Evolutionary conservation across 1,140 invertebrate genomes (phyloP).

Genomic region (Drosophila ercepeae): DNA sequence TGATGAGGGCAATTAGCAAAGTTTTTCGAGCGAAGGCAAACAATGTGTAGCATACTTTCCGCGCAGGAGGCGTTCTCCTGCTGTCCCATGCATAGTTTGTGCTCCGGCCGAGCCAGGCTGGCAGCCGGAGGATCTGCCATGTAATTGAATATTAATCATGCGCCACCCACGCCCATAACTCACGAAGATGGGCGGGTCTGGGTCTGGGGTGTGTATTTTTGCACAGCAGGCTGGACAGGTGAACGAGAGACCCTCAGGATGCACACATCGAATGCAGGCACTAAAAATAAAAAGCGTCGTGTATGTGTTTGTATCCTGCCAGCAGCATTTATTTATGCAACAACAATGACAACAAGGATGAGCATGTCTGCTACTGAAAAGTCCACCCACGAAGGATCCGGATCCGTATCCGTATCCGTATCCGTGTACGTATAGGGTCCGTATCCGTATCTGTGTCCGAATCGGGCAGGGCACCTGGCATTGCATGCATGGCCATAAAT

Average conservation of each 20-base stretch:
- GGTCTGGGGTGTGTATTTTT: constrained; percentile 4
- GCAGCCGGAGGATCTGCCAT: constrained; percentile 40
- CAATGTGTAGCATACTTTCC: constrained; percentile 29
- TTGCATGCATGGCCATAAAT: constrained; percentile 69
- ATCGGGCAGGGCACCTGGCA: constrained; percentile 28
- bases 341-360: constrained; percentile 54
- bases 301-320: constrained; percentile 24
- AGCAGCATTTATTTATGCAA: constrained; percentile 60
- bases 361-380: constrained; percentile 11
- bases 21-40: constrained; percentile 55
- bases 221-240: constrained; percentile 55
- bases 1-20: constrained; percentile 75
- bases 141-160: constrained; percentile 82
- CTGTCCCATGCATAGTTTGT: constrained; percentile 53
- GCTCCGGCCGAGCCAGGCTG: neutral
- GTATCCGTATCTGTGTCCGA: constrained; percentile 1
- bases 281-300: constrained; percentile 35
- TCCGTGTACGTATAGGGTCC: constrained; percentile 2
- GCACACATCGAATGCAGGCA: constrained; percentile 37
- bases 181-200: constrained; percentile 29
- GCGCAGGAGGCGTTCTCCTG: constrained; percentile 8
- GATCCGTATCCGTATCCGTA: constrained; percentile 9
- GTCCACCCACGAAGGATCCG: constrained; percentile 24
- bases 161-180: constrained; percentile 65
- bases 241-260: constrained; percentile 59